Percentiles rank a stretch among this genome's conserved stretches.
These are phyloP conservation scores for Megastigmus dorsalis DNA, from an alignment of 2,888 invertebrate species.

Conservation along the genomic window DNA sequence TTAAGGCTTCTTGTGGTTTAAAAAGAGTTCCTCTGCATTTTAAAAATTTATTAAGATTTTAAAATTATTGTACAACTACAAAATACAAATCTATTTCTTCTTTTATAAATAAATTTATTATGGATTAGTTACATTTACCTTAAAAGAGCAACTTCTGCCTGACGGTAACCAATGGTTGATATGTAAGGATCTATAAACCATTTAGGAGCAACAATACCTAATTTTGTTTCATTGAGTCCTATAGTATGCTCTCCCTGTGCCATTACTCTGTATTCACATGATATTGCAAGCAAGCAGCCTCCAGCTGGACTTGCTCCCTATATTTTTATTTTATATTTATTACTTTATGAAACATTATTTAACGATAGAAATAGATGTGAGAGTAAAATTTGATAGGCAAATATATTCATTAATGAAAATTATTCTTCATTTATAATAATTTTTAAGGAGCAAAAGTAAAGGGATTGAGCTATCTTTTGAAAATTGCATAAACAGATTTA, in stretches of 20 bases:
- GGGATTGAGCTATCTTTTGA: not conserved
- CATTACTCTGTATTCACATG: constrained; percentile 91
- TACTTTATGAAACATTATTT: constrained; percentile 14
- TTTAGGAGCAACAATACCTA: constrained; percentile 86
- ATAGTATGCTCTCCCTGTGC: constrained; percentile 85
- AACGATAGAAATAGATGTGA: too few species aligned
- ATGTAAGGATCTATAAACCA: constrained; percentile 77
- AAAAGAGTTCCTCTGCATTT: constrained; percentile 81
- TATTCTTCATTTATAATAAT: not conserved
- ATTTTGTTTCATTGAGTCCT: constrained; percentile 90
- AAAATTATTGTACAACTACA: not conserved
- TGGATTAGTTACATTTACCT: constrained; percentile 55
- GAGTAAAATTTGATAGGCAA: too few species aligned
- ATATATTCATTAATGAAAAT: too few species aligned
- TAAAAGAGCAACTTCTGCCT: constrained; percentile 83
- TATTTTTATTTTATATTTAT: constrained; percentile 10
- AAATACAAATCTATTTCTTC: not conserved
- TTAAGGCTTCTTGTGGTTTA: constrained; percentile 84
- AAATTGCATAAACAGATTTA: not conserved
- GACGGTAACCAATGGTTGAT: constrained; percentile 77
- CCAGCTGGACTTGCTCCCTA: constrained; percentile 77
- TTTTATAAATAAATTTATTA: not conserved
- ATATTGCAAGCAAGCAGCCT: constrained; percentile 86
- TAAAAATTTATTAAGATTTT: not conserved
- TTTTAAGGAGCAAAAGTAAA: not conserved